Evolutionary conservation across 2,888 invertebrate genomes (phyloP).

Genomic region (Caenorhabditis japonica): DNA sequence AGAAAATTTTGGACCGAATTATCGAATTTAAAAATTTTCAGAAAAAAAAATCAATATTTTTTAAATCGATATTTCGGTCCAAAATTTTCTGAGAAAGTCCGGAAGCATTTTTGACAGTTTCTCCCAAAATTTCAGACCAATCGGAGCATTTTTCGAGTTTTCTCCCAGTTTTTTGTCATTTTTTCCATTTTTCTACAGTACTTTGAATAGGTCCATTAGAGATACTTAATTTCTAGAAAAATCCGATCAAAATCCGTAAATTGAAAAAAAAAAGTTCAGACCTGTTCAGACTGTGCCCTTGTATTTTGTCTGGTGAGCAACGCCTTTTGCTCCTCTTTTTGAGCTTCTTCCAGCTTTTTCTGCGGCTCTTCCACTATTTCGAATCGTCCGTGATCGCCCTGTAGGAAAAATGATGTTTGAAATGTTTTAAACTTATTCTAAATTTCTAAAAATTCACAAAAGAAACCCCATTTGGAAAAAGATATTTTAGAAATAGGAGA

Average conservation of each 20-base stretch:
- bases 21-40: too few species aligned
- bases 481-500: too few species aligned
- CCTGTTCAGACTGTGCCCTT: slow-evolving; percentile 48
- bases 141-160: too few species aligned
- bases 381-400: slow-evolving; percentile 59
- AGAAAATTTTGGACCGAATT: too few species aligned
- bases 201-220: not conserved
- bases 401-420: not conserved
- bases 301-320: slow-evolving; percentile 55
- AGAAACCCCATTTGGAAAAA: not conserved
- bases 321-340: slow-evolving; percentile 59
- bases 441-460: not conserved
- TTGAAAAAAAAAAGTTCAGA: slow-evolving; percentile 1
- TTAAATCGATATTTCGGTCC: too few species aligned
- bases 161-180: too few species aligned
- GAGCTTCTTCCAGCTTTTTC: slow-evolving; percentile 60
- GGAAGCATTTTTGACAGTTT: too few species aligned
- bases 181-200: too few species aligned
- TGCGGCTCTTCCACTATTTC: slow-evolving; percentile 58
- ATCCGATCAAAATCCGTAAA: not conserved
- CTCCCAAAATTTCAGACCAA: too few species aligned
- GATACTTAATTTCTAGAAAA: not conserved
- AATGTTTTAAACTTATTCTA: not conserved
- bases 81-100: too few species aligned
- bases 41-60: too few species aligned